phyloP scores from a whole-genome alignment of 1,140 invertebrate genomes.

The Halesus radiatus region DNA sequence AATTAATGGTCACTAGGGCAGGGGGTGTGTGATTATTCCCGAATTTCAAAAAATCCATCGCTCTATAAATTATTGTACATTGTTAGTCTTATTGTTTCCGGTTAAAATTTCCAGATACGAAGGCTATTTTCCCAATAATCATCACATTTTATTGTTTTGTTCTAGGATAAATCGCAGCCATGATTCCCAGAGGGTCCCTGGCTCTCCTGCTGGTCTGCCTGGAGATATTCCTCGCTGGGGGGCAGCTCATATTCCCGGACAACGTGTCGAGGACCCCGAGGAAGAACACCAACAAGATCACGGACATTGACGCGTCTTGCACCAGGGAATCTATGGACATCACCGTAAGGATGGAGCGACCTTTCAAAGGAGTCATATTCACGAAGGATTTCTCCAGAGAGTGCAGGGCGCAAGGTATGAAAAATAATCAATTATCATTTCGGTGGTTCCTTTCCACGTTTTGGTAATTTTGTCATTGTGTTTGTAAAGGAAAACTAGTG shows the following conservation, averaged over 20 bases:
- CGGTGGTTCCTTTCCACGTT: neutral
- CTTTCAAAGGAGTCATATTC: conserved; percentile 79
- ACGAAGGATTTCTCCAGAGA: conserved; percentile 79
- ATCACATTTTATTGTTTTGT: neutral
- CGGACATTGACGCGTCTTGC: conserved; percentile 69
- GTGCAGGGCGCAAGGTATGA: conserved; percentile 71
- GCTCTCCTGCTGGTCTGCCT: neutral
- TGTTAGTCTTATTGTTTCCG: too few relatives aligned
- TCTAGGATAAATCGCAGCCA: conserved; percentile 22
- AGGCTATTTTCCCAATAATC: too few relatives aligned
- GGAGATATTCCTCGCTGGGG: conserved; percentile 18
- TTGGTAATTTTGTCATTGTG: too few relatives aligned
- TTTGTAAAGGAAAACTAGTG: too few relatives aligned
- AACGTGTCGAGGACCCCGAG: conserved; percentile 54
- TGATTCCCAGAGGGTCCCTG: conserved; percentile 52
- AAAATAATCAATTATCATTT: neutral
- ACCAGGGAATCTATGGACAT: conserved; percentile 72
- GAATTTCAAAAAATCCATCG: too few relatives aligned
- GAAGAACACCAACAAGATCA: conserved; percentile 62
- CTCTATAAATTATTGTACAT: too few relatives aligned
- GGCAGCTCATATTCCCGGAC: conserved; percentile 52
- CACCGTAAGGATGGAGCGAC: conserved; percentile 70
- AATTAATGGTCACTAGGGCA: too few relatives aligned
- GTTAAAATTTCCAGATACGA: too few relatives aligned
- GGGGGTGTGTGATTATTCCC: too few relatives aligned